Evolutionary conservation across 2,797 vertebrate species (phyloP), one percentile per base, ranked within the genome.

Genomic region (Simalia tracyae): DNA sequence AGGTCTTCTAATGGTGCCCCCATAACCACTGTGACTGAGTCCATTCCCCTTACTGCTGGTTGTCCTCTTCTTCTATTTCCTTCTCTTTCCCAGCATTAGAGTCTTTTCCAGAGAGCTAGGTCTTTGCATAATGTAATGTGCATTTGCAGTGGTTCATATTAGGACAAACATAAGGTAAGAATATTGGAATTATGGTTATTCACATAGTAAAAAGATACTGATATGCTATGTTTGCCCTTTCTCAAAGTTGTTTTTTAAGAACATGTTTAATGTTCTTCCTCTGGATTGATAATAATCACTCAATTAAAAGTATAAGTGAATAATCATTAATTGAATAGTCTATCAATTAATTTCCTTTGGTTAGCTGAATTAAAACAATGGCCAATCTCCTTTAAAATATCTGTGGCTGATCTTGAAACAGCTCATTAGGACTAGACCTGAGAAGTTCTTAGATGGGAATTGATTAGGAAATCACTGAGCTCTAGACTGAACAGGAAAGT

Each of bases 231-330:
- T 76, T 87, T 81, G 61, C 28, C 36, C 66, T 81, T 9, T 36
- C 11, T 9, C 60, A 24, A 92, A 1, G 4, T 91, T 61, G 1
- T 56, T 72, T 86, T 31, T 61, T 42, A 8, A 31, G n/a, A 68
- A 72, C 92, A 42, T 42, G 42, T 42, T 42, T 89, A 89, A 85
- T 26, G 5, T 81, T 94, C 94, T 92, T 88, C 90, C 46, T 72
- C 15, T n/a, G 10, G 50, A 0, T 85, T 94, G n/a, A 3, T 31
- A 91, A 91, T 3, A 24, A 1, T 8, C 92, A 89, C 2, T 0
- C 57, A 85, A 46, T 42, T 89, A 87, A 22, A 92, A n/a, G 2
- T 89, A 46, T 72, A 91, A 91, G 84, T 92, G 4, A 87, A 68
- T 28, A 66, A 93, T 86, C 24, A 28, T 56, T 66, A 64, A 90